phyloP scores from a whole-genome alignment of 92 coral and sea anemone species.

The Epizoanthus scotinus region DNA sequence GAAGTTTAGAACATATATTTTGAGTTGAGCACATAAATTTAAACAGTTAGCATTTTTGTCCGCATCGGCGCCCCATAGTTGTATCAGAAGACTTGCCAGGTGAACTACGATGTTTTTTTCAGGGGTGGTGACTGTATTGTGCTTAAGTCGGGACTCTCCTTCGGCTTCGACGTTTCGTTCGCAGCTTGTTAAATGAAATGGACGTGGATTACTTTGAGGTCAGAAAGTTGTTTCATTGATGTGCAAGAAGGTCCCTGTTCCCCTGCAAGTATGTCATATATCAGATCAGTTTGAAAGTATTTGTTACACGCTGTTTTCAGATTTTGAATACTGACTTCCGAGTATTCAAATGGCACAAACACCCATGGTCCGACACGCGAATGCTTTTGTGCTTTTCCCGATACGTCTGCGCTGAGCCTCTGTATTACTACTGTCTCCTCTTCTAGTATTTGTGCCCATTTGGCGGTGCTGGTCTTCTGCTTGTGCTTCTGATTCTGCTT shows the following conservation, averaged over 20 bases:
- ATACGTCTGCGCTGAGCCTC: slow-evolving; percentile 52
- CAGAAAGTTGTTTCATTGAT: slow-evolving; percentile 48
- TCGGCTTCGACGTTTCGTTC: slow-evolving; percentile 20
- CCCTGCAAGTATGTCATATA: slow-evolving; percentile 52
- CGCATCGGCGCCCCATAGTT: background rate
- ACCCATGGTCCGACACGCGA: slow-evolving; percentile 46
- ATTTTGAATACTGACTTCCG: slow-evolving; percentile 40
- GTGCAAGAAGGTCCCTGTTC: slow-evolving; percentile 59
- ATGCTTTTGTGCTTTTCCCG: slow-evolving; percentile 51
- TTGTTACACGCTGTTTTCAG: slow-evolving; percentile 51
- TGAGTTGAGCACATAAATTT: no score
- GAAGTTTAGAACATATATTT: no score
- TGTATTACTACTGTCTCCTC: slow-evolving; percentile 47
- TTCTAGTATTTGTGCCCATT: slow-evolving; percentile 24
- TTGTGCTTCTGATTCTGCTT: background rate
- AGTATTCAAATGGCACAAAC: slow-evolving; percentile 49
- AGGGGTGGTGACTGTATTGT: background rate
- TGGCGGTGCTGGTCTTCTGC: slow-evolving; percentile 13
- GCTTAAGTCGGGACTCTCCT: background rate
- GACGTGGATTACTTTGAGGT: slow-evolving; percentile 51
- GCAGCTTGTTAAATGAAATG: slow-evolving; percentile 40
- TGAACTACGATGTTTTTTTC: slow-evolving; percentile 27
- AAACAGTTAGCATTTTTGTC: no score
- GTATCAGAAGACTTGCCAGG: slow-evolving; percentile 10
- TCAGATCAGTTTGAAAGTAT: slow-evolving; percentile 45